Evolutionary conservation across 2,797 vertebrate species (phyloP).

Genomic region (Apodemus agrarius): DNA sequence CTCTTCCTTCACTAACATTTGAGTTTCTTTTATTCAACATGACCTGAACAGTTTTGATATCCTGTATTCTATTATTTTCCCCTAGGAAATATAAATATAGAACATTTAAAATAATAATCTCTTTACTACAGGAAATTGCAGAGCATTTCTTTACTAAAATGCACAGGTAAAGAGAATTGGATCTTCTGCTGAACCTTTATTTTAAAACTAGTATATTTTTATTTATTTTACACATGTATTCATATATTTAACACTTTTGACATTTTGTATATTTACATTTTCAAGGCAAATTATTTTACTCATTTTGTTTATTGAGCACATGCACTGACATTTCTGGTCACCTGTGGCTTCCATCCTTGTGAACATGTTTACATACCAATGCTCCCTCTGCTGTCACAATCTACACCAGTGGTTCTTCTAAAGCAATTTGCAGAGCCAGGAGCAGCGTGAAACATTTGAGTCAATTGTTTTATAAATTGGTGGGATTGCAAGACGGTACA

Average conservation of each 20-base stretch:
- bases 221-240: conserved; percentile 38
- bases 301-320: neutral
- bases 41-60: conserved; percentile 21
- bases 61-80: neutral
- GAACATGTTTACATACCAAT: neutral
- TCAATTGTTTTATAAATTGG: too few relatives aligned
- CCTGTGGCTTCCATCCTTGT: neutral
- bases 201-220: conserved; percentile 24
- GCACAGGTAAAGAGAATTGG: neutral
- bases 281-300: neutral
- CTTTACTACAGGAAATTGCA: neutral
- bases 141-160: neutral
- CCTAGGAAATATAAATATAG: neutral
- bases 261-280: neutral
- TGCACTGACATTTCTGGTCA: neutral
- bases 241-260: neutral
- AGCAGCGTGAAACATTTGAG: neutral
- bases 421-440: neutral
- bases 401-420: neutral
- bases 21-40: neutral
- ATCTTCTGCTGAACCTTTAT: neutral
- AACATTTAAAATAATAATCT: neutral
- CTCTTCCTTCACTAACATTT: neutral
- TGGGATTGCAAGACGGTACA: too few relatives aligned
- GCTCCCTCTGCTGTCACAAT: neutral